Evolutionary conservation across 2,888 invertebrate species (phyloP), one percentile per base, ranked within the genome.

Genomic region (Cataglyphis rosenhaueri): DNA sequence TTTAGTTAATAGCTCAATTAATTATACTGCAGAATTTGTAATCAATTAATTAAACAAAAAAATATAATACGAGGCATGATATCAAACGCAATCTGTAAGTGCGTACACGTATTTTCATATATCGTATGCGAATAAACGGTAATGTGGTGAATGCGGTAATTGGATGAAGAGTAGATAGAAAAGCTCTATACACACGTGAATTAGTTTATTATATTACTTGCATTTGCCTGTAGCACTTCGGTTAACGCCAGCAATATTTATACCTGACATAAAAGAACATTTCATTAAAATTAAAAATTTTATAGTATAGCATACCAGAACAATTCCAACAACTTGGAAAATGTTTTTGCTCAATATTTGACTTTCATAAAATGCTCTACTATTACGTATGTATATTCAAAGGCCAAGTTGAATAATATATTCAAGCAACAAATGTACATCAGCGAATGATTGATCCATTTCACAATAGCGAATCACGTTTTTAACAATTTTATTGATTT

Each of bases 41-140:
- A 57, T 21, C 4, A 8, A 32, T 44, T 38, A 44, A 35, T 68
- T 35, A 1, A 35, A 41, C 12, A 29, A 76, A 75, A 75, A 76
- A 41, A 38, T 38, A 18, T 21, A 29, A 78, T 15, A 32, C 15
- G 6, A 68, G 12, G 15, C 10, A 12, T 10, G 15, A 73, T 52
- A 48, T 57, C 29, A 9, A 4, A 3, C 0, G 2, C 12, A 8
- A 44, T 9, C 25, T 25, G 21, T 52, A 25, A 57, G 41, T 65
- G 32, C 4, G 12, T 25, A 8, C 12, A 57, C 57, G 12, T 21
- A 12, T n/a, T 4, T 64, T 10, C 38, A 38, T 35, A 6, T 76
- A 57, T 29, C 21, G 0, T 18, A 32, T 41, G 29, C 4, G 44
- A 18, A 65, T 41, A 3, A 64, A 68, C 41, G 32, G 25, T 75